A percentile compares a stretch with the other conserved stretches of the same genome.
Evolutionary conservation across 2,888 invertebrate species (phyloP).

Genomic region (Penaeus monodon): DNA sequence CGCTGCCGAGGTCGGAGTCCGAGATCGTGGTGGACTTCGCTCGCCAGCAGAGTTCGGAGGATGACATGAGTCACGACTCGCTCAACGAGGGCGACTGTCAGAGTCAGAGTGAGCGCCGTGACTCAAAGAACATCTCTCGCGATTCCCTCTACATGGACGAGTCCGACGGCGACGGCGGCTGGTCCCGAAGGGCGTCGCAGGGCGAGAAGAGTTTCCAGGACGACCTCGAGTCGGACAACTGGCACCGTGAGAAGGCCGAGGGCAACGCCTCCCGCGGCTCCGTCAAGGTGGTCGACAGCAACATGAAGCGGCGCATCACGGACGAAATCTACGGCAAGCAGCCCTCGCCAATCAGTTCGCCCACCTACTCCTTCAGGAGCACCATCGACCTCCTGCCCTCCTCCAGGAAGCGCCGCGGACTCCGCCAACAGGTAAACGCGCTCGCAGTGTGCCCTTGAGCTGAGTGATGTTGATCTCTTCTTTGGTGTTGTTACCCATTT

Average conservation of each 20-base stretch:
- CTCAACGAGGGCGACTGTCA: slow-evolving; percentile 33
- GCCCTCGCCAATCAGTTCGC: slow-evolving; percentile 36
- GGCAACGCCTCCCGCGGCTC: slow-evolving; percentile 11
- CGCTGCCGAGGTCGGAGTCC: slow-evolving; percentile 50
- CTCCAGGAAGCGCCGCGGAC: slow-evolving; percentile 50
- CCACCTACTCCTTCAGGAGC: slow-evolving; percentile 57
- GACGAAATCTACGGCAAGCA: not conserved
- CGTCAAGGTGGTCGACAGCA: slow-evolving; percentile 13
- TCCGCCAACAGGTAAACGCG: slow-evolving; percentile 57
- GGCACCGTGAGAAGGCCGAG: slow-evolving; percentile 7
- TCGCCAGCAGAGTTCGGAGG: slow-evolving; percentile 32
- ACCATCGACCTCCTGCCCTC: slow-evolving; percentile 62
- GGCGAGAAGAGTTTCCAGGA: not conserved
- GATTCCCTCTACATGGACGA: slow-evolving; percentile 45
- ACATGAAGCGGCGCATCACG: slow-evolving; percentile 6
- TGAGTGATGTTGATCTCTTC: too few relatives aligned
- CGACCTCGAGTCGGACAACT: not conserved
- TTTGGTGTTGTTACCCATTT: too few relatives aligned
- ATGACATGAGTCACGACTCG: slow-evolving; percentile 53
- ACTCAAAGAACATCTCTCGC: slow-evolving; percentile 17
- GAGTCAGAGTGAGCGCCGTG: not conserved
- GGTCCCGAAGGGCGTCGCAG: not conserved
- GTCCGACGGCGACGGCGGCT: slow-evolving; percentile 20
- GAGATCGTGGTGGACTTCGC: slow-evolving; percentile 56
- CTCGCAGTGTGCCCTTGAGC: too few relatives aligned